Evolutionary conservation across 2,797 vertebrate species (phyloP), one percentile per base, ranked within the genome.

Genomic region (Semaprochilodus insignis): DNA sequence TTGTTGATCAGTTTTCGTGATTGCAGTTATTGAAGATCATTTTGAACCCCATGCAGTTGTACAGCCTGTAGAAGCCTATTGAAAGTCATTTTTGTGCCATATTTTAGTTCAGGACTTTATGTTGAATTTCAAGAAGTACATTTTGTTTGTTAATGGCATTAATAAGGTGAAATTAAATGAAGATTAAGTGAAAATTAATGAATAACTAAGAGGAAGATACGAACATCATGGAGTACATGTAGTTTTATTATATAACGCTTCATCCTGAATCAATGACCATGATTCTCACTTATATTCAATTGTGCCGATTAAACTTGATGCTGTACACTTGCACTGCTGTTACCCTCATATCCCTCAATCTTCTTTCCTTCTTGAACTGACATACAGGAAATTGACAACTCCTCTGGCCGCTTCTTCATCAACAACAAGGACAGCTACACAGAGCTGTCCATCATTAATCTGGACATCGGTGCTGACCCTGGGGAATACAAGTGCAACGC

Each of bases 401-500:
- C 93, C 23, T 95, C 94, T 0, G 97, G 96, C 5, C 97, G 98
- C 66, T 97, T 97, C 93, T 95, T 95, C 87, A 92, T 98, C 88
- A 93, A 34, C 87, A 98, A 95, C 89, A 96, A 94, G 89, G 98
- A 98, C 81, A 98, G 97, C 92, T 97, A 97, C 92, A 98, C 98
- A 0, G 97, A 99, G 92, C 93, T 99, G 86, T 94, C 89, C 89
- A 99, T 99, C 59, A 17, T 88, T 27, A 93, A 96, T 88, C 96
- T 99, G 86, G 96, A 99, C 89, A 98, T 99, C 57, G 87, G 52
- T 0, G 88, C 94, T 34, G 98, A 99, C 84, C 97, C 97, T 0
- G 98, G 98, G 77, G 95, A 95, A 89, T 99, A 99, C 87, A 88
- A 95, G 44, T 99, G 98, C 93, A 99, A 98, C 0, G 98, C 98